These are phyloP conservation scores for Eriocheir sinensis DNA, from an alignment of 1,140 invertebrate species.

Conservation along the genomic window DNA sequence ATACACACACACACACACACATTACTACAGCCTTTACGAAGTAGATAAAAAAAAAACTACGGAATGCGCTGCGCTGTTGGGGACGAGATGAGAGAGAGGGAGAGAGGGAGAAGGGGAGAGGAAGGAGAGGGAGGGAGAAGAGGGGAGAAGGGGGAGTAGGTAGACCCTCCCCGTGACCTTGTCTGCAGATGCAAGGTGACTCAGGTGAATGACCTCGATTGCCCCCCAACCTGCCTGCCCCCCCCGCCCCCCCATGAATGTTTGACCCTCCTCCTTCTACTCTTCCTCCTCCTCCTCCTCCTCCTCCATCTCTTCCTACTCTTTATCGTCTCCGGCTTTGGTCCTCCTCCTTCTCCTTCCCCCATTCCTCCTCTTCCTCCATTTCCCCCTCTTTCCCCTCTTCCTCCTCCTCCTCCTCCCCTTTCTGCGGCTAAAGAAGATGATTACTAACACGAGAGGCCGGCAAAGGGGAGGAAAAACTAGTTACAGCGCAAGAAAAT, in stretches of 20 bases:
- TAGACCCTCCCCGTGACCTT: background rate
- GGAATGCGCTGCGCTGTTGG: conserved; percentile 1
- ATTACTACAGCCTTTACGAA: background rate
- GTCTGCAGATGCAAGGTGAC: background rate
- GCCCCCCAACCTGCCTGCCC: background rate
- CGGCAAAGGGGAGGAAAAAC: background rate
- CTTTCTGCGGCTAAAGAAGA: background rate
- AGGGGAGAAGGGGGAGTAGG: background rate
- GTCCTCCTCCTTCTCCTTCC: too few species aligned
- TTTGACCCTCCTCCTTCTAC: background rate
- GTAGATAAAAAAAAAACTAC: background rate
- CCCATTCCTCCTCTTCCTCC: too few species aligned
- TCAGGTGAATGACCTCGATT: conserved; percentile 19
- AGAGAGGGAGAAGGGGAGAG: background rate
- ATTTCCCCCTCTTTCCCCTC: too few species aligned
- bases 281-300: background rate
- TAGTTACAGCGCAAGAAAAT: too few species aligned
- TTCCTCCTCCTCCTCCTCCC: background rate
- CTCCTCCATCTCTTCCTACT: background rate
- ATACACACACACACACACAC: background rate
- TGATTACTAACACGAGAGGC: background rate
- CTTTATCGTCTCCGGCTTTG: background rate
- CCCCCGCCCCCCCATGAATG: too few species aligned
- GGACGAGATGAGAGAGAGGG: background rate
- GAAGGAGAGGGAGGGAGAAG: background rate